Base-by-base conservation (phyloP, 2,888 invertebrate species). In the Sialis fuliginosa region DNA sequence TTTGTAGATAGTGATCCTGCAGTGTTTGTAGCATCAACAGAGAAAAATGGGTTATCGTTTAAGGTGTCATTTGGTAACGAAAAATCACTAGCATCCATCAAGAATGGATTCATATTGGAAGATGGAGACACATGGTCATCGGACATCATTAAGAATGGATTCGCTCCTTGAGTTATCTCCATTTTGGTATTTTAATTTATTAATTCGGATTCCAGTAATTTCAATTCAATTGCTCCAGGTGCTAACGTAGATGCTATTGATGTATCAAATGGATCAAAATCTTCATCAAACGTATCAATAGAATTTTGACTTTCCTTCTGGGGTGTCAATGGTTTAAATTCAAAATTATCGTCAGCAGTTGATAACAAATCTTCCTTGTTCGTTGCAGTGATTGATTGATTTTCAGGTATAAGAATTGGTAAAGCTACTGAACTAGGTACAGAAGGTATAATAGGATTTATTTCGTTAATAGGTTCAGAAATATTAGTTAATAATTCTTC, bases 221-320 rank as follows among this genome's bases (percentile, higher is more conserved):
- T 84, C 1, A 88, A 62, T 63, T 88, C 87, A 0, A 83, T 77
- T 60, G 75, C 77, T 3, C 87, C 86, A 0, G 85, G 86, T 51
- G 75, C 76, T 40, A 87, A 69, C 57, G 79, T 75, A 44, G 71
- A 70, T 0, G 83, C 85, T 55, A 84, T 81, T 5, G 86, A 85
- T 0, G 88, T 88, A 58, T 89, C 88, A 57, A 89, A 89, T 0
- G 88, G 88, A 69, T 89, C 88, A 33, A 72, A 61, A 53, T 78
- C 66, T 61, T 62, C 10, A 51, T 50, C 30, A 50, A 55, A 51
- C 42, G 56, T 56, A 6, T 39, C 31, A 6, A 7, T 39, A 8
- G 42, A 30, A 30, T 10, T 35, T 12, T 39, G 31, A 42, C 44
- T 51, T 33, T 53, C 56, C 6, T 55, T 52, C 10, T 58, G 48